Evolutionary conservation across 1,140 invertebrate species (phyloP).

Genomic region (Platorchestia sp.): DNA sequence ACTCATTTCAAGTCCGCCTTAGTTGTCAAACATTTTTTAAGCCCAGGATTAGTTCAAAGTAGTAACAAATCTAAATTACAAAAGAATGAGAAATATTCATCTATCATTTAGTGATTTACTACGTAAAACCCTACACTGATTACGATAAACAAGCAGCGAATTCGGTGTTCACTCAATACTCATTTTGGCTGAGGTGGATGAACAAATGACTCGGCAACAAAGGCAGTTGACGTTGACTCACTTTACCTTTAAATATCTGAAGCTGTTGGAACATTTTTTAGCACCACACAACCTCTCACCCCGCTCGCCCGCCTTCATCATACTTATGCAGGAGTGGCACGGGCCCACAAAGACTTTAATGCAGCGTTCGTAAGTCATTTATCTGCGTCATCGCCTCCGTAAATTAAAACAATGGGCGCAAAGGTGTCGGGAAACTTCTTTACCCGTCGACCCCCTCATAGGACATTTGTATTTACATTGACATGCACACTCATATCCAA

Average conservation of each 20-base stretch:
- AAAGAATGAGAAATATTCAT: no score
- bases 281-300: not conserved
- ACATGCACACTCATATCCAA: no score
- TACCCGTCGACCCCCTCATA: no score
- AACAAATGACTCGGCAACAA: not conserved
- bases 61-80: no score
- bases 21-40: no score
- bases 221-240: not conserved
- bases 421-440: not conserved
- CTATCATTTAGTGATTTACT: no score
- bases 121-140: not conserved
- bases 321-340: not conserved
- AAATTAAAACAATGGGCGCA: not conserved
- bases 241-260: not conserved
- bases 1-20: no score
- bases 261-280: not conserved
- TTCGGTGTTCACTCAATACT: not conserved
- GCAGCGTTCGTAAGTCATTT: not conserved
- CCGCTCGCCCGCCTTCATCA: not conserved
- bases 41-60: no score
- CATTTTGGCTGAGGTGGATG: not conserved
- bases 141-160: not conserved
- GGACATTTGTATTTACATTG: no score
- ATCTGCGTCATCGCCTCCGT: not conserved
- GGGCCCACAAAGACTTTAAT: not conserved